These are phyloP conservation scores for Drosophila emarginata DNA, from an alignment of 2,888 invertebrate genomes.

Conservation along the genomic window DNA sequence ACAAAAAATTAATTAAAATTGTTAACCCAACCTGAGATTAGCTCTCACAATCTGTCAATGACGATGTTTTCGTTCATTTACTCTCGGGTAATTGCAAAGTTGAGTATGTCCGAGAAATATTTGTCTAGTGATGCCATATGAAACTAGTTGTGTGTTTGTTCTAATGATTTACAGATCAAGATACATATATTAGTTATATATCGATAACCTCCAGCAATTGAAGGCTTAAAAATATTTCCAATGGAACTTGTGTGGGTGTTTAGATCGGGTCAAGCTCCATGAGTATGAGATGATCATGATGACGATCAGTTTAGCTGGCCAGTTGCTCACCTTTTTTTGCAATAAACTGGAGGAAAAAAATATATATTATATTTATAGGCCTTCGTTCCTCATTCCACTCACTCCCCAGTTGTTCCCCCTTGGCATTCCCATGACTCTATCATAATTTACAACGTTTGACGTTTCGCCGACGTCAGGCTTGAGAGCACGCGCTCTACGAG, in stretches of 20 bases:
- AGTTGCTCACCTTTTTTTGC: conserved; percentile 55
- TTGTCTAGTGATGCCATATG: conserved; percentile 45
- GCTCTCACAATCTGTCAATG: conserved; percentile 26
- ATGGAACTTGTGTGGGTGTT: conserved; percentile 49
- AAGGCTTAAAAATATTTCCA: conserved; percentile 52
- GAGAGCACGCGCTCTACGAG: conserved; percentile 38
- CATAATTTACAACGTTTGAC: conserved; percentile 67
- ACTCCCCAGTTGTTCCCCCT: conserved; percentile 4
- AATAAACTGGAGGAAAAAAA: too few relatives aligned
- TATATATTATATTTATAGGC: conserved; percentile 60
- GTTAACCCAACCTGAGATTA: conserved; percentile 49
- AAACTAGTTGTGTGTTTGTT: conserved; percentile 19
- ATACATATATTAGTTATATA: conserved; percentile 32
- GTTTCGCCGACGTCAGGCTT: conserved; percentile 20
- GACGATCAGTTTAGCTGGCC: neutral
- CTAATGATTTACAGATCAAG: conserved; percentile 56
- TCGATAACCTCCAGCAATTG: conserved; percentile 42
- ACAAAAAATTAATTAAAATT: conserved; percentile 3
- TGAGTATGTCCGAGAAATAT: conserved; percentile 46
- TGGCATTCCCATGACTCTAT: conserved; percentile 53
- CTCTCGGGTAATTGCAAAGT: conserved; percentile 36
- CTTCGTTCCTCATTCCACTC: conserved; percentile 6
- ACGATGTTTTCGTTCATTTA: neutral
- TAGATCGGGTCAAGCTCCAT: conserved; percentile 47
- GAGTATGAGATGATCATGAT: conserved; percentile 39